Percentiles rank a stretch among this genome's conserved stretches.
phyloP scores from a whole-genome alignment of 2,797 vertebrate genomes.

The Leucoraja ocellata region DNA sequence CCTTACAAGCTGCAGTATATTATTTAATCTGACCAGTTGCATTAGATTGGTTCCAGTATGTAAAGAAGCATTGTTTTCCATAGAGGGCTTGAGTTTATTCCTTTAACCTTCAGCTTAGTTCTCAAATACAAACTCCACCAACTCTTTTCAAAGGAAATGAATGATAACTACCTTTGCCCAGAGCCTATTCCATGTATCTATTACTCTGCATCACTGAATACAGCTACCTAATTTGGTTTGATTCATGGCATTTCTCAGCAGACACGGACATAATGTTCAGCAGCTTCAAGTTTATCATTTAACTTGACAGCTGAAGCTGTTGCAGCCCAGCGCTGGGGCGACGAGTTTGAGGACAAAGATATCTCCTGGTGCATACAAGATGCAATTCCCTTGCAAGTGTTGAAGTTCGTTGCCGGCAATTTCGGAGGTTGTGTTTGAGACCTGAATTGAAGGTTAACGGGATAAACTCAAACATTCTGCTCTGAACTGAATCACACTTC shows the following conservation, averaged over 20 bases:
- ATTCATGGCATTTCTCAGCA: conserved; percentile 2
- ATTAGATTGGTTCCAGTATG: neutral
- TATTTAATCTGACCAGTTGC: neutral
- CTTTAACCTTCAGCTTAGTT: conserved; percentile 4
- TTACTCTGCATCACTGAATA: neutral
- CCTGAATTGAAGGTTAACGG: too few relatives aligned
- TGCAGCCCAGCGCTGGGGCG: neutral
- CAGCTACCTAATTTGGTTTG: neutral
- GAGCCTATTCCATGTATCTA: neutral
- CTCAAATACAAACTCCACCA: neutral
- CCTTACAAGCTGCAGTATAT: neutral
- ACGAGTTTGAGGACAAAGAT: neutral
- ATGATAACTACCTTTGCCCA: neutral
- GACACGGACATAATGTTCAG: neutral
- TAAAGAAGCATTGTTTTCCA: neutral
- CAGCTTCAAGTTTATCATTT: neutral
- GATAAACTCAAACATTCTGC: too few relatives aligned
- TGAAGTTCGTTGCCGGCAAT: neutral
- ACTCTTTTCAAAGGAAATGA: neutral
- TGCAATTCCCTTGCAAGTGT: neutral
- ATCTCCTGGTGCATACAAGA: neutral
- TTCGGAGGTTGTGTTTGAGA: neutral
- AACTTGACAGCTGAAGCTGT: neutral
- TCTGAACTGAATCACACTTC: neutral
- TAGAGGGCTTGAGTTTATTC: neutral